Evolutionary conservation across 2,888 invertebrate species (phyloP).

Genomic region (Aquatica leii): DNA sequence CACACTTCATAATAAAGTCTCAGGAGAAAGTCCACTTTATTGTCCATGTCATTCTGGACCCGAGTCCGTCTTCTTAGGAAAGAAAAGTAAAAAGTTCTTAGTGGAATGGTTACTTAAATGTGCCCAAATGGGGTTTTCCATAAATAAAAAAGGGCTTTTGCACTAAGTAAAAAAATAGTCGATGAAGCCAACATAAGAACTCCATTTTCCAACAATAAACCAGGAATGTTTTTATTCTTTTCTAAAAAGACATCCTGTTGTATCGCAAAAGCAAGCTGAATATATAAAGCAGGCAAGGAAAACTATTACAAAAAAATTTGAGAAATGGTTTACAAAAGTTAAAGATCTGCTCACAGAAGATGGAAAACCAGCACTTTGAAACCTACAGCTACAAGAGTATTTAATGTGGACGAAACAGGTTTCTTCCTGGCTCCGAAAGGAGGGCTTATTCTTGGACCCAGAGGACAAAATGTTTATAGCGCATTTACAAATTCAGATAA

Average conservation of each 20-base stretch:
- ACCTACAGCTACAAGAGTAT: too few species aligned
- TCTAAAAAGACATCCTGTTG: not conserved
- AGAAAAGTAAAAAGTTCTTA: conserved; percentile 1
- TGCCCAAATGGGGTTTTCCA: conserved; percentile 12
- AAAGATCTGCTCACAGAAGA: too few species aligned
- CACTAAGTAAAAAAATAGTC: conserved; percentile 2
- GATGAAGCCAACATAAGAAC: conserved; percentile 5
- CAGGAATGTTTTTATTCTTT: conserved; percentile 4
- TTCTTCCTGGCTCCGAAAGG: too few species aligned
- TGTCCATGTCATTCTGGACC: not conserved
- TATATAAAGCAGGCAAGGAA: conserved; percentile 1
- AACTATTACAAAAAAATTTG: too few species aligned
- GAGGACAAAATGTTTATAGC: too few species aligned
- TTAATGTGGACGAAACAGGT: too few species aligned
- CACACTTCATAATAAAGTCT: conserved; percentile 10
- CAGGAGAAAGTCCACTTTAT: conserved; percentile 16
- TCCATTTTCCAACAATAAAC: not conserved
- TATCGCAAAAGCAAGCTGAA: conserved; percentile 11
- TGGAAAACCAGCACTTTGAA: too few species aligned
- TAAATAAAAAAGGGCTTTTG: conserved; percentile 6
- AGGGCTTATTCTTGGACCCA: too few species aligned
- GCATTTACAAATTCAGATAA: too few species aligned
- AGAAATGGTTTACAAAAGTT: too few species aligned
- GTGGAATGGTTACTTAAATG: conserved; percentile 1
- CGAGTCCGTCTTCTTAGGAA: conserved; percentile 2